Evolutionary conservation across 2,888 invertebrate species (phyloP).

Genomic region (Cerastis rubricosa): DNA sequence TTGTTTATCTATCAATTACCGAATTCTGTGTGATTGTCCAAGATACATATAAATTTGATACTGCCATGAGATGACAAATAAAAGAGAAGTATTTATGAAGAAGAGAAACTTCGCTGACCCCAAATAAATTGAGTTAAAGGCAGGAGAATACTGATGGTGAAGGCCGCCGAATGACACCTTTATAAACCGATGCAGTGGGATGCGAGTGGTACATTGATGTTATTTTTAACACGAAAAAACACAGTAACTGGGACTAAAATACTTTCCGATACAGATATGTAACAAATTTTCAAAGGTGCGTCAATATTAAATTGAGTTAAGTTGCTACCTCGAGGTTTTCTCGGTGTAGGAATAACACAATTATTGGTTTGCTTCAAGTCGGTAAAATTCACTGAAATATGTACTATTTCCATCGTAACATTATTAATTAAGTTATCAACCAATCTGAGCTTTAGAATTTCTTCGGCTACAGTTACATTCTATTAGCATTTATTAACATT

Average conservation of each 20-base stretch:
- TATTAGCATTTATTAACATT: constrained; percentile 64
- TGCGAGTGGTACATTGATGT: not conserved
- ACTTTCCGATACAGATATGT: not conserved
- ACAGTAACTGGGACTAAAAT: not conserved
- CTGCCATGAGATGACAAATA: too few species aligned
- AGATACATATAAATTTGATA: not conserved
- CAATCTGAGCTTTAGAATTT: constrained; percentile 68
- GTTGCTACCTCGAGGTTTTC: constrained; percentile 21
- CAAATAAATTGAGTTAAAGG: too few species aligned
- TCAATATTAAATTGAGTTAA: constrained; percentile 36
- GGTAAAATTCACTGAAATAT: constrained; percentile 52
- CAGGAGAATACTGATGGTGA: too few species aligned
- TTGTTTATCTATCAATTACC: not conserved
- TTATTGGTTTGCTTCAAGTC: constrained; percentile 65
- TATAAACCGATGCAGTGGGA: not conserved
- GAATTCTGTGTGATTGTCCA: not conserved
- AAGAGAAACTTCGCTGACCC: too few species aligned
- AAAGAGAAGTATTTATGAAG: too few species aligned
- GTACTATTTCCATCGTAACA: constrained; percentile 43
- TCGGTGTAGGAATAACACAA: constrained; percentile 57
- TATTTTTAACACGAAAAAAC: not conserved
- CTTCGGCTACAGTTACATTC: constrained; percentile 46
- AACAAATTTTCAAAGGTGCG: constrained; percentile 29
- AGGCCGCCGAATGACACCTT: not conserved
- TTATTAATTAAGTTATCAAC: constrained; percentile 69